A percentile compares a stretch with the other conserved stretches of the same genome.
These are phyloP conservation scores for Serilophus lunatus DNA, from an alignment of 2,113 vertebrate genomes.

Conservation along the genomic window DNA sequence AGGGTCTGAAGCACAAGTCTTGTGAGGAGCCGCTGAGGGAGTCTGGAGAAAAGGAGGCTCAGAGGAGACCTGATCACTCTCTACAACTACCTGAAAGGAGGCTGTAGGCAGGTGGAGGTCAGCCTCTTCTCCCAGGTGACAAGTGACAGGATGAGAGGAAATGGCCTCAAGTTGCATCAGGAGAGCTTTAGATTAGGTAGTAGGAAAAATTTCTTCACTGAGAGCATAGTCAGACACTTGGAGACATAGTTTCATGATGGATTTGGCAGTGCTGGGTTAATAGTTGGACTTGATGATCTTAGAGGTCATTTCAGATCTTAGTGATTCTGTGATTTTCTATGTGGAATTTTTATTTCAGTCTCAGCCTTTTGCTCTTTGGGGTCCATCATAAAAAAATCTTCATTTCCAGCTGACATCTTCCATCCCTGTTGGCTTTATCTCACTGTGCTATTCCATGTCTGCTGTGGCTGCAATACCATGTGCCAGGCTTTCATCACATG, in stretches of 20 bases:
- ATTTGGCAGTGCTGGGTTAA: too few species aligned
- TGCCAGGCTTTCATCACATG: not conserved
- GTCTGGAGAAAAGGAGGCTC: not conserved
- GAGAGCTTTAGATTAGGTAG: too few species aligned
- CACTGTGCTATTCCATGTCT: not conserved
- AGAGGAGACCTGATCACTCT: not conserved
- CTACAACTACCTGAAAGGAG: not conserved
- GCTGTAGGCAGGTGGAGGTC: not conserved
- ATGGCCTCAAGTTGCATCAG: too few species aligned
- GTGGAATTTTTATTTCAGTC: too few species aligned
- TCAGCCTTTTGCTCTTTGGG: not conserved
- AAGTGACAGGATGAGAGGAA: too few species aligned
- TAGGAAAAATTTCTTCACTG: too few species aligned
- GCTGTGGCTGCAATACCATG: not conserved
- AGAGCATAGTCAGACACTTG: too few species aligned
- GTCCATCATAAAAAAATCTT: too few species aligned
- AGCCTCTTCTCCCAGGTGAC: too few species aligned
- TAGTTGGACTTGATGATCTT: too few species aligned
- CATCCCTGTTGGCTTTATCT: too few species aligned
- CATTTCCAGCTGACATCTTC: not conserved
- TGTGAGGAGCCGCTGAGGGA: not conserved
- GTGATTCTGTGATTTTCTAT: not conserved
- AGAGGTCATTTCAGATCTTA: not conserved
- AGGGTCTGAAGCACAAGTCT: not conserved
- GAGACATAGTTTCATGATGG: too few species aligned